These are phyloP conservation scores for Rhingia campestris DNA, from an alignment of 2,888 invertebrate species.

Conservation along the genomic window DNA sequence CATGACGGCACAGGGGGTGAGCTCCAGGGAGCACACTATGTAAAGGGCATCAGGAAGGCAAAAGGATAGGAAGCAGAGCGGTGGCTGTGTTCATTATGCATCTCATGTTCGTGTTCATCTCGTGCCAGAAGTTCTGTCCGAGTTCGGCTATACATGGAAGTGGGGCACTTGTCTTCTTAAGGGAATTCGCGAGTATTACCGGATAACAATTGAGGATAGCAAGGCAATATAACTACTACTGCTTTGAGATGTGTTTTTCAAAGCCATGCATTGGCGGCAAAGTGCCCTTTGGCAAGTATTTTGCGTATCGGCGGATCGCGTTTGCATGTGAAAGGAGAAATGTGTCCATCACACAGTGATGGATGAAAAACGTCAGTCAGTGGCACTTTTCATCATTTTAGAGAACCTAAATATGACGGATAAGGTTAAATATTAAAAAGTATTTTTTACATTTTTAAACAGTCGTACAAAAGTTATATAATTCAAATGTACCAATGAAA, in stretches of 20 bases:
- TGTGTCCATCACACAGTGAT: slow-evolving; percentile 52
- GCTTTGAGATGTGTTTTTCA: slow-evolving; percentile 29
- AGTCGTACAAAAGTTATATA: neutral
- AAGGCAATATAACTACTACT: slow-evolving; percentile 51
- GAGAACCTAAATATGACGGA: slow-evolving; percentile 26
- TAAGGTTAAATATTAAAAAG: slow-evolving; percentile 1
- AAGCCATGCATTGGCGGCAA: slow-evolving; percentile 33
- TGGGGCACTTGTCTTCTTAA: slow-evolving; percentile 67
- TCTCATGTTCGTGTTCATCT: slow-evolving; percentile 47
- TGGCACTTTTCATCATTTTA: slow-evolving; percentile 55
- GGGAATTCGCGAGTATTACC: slow-evolving; percentile 46
- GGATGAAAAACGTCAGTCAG: slow-evolving; percentile 64
- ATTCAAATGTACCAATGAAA: too few relatives aligned
- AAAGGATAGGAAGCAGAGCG: slow-evolving; percentile 46
- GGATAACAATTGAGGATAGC: slow-evolving; percentile 65
- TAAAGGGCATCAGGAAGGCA: slow-evolving; percentile 19
- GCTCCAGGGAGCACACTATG: slow-evolving; percentile 11
- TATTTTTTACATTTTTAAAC: neutral
- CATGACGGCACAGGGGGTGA: slow-evolving; percentile 57
- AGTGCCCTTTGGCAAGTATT: slow-evolving; percentile 36
- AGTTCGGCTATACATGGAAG: slow-evolving; percentile 31
- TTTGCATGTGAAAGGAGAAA: slow-evolving; percentile 57
- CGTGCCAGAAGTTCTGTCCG: slow-evolving; percentile 50
- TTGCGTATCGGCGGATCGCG: slow-evolving; percentile 57
- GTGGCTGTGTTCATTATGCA: slow-evolving; percentile 45